Evolutionary conservation across 2,888 invertebrate genomes (phyloP), one percentile per base, ranked within the genome.

Genomic region (Synergus umbraculus): DNA sequence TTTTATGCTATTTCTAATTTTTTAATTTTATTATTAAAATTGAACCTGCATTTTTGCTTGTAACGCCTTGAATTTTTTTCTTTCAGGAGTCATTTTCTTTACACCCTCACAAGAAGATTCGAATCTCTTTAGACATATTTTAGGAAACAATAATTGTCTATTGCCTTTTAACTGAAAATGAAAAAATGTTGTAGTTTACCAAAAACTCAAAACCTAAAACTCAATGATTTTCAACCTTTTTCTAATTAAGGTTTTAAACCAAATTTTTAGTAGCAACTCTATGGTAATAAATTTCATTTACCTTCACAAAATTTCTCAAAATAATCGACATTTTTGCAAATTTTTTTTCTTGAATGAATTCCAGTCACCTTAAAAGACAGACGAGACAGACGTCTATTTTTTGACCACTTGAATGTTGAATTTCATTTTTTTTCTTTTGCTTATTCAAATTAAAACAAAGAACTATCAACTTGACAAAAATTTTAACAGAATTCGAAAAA

Each of bases 1-100:
- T 8, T 54, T n/a, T 54, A n/a, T n/a, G n/a, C 13, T n/a, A 54
- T 54, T 54, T 54, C n/a, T 2, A n/a, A 54, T 54, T n/a, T 54
- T 7, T 49, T 49, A 46, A 13, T 54, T 54, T 8, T 54, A n/a
- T 54, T 8, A 8, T 9, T 4, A n/a, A 54, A 54, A 8, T 8
- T 9, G n/a, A n/a, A 54, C 54, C 54, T 54, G 54, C 54, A 54
- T 54, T n/a, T 54, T 54, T n/a, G 54, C 54, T 54, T 54, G 54
- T n/a, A 54, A 54, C n/a, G 54, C 54, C 9, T 54, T 54, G 5
- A 54, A 54, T n/a, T n/a, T 54, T n/a, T 13, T 54, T 13, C 13
- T 54, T 54, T 54, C 54, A 9, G 54, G 54, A 54, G 8, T 54
- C 54, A n/a, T 54, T 54, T 54, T 8, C n/a, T 3, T n/a, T 54